Evolutionary conservation across 37 sponge, comb jelly and placozoan species (phyloP), one percentile per base, ranked within the genome.

Genomic region (Dysidea cf. avara): DNA sequence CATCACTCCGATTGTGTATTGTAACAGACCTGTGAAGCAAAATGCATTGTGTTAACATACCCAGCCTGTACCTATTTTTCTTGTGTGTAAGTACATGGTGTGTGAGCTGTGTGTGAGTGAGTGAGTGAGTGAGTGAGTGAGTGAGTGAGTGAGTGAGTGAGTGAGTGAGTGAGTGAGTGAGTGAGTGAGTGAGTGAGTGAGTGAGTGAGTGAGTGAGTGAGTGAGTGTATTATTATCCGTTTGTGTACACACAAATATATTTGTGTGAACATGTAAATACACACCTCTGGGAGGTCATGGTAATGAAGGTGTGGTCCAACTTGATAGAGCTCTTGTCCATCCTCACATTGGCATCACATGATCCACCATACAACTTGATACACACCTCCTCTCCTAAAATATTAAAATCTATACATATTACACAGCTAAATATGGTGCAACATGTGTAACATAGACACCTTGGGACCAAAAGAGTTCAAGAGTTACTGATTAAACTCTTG

Each of bases 241-340:
- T n/a, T n/a, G n/a, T n/a, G n/a, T n/a, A n/a, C n/a, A n/a, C n/a
- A n/a, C n/a, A n/a, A n/a, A 37, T 46, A 34, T 20, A 21, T 4
- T 63, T 14, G 3, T 31, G 13, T 5, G 38, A 2, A 28, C 7
- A 21, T 4, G 17, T 20, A 0, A 9, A 20, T 22, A 7, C 77
- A 30, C 55, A 87, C 91, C 90, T 80, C 65, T 96, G 81, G 37
- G 95, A 76, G 12, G 81, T 74, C 75, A 97, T 76, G n/a, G 85
- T 82, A 28, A 97, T 79, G 84, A 81, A 97, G 6, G 99, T 97
- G 53, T 81, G 79, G 50, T 94, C 92, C 71, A 94, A 67, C 49
- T 68, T 77, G 22, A 97, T 50, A n/a, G 86, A 72, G 29, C 80
- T 92, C 53, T 86, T 67, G 67, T 97, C 99, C 26, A 97, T 82